Evolutionary conservation across 2,113 vertebrate species (phyloP).

Genomic region (Falcunculus frontatus): DNA sequence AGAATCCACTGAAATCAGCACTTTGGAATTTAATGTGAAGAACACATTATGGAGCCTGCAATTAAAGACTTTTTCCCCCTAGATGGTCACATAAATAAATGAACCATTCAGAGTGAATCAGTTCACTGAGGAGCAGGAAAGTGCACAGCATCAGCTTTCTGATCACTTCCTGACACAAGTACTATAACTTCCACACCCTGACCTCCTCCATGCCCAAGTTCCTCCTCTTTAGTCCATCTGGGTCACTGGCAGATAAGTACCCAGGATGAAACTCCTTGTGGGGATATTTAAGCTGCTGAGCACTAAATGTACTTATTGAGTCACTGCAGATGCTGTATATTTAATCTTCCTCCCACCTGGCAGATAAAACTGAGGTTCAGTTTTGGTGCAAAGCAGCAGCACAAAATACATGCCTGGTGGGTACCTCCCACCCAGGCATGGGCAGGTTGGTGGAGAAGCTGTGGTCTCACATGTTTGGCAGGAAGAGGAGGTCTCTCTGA

Average conservation of each 20-base stretch:
- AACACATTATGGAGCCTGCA: conserved; percentile 62
- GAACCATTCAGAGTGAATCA: conserved; percentile 62
- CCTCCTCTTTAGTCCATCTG: conserved; percentile 5
- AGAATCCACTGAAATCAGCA: conserved; percentile 64
- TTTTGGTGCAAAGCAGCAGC: neutral
- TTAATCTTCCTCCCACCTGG: neutral
- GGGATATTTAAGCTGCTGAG: neutral
- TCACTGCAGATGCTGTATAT: neutral
- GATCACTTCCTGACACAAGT: neutral
- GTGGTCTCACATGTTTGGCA: neutral
- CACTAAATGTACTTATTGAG: neutral
- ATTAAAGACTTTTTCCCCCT: conserved; percentile 65
- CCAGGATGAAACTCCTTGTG: conserved; percentile 23
- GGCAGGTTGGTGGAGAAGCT: neutral
- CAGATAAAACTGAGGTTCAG: neutral
- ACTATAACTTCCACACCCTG: neutral
- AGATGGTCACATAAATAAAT: conserved; percentile 69
- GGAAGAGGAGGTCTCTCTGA: neutral
- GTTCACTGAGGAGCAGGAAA: conserved; percentile 53
- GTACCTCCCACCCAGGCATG: neutral
- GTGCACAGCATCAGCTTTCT: conserved; percentile 39
- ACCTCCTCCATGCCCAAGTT: conserved; percentile 4
- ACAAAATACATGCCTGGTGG: neutral
- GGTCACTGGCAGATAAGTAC: neutral
- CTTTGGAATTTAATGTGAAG: conserved; percentile 65